Evolutionary conservation across 2,888 invertebrate species (phyloP).

Genomic region (Blastobasis adustella): DNA sequence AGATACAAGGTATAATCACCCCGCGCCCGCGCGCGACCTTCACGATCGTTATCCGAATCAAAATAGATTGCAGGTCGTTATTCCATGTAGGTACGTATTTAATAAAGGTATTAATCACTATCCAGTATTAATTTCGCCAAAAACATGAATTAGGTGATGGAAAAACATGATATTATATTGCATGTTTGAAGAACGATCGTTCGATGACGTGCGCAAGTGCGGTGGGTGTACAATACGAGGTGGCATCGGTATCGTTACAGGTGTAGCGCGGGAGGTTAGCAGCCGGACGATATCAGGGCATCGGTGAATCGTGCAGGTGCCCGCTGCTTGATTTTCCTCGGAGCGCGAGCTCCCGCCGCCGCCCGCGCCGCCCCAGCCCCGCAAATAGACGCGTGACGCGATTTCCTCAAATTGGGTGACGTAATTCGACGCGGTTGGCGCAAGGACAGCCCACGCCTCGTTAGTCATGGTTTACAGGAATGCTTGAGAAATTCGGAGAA

Average conservation of each 20-base stretch:
- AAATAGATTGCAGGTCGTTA: slow-evolving; percentile 35
- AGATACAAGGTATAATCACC: slow-evolving; percentile 56
- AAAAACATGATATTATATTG: not conserved
- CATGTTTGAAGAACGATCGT: not conserved
- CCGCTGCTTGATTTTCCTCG: slow-evolving; percentile 30
- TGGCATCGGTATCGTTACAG: slow-evolving; percentile 13
- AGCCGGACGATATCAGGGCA: slow-evolving; percentile 15
- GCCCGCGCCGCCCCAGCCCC: slow-evolving; percentile 8
- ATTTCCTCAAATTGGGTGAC: slow-evolving; percentile 26
- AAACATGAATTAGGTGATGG: not conserved
- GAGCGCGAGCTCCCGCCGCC: slow-evolving; percentile 10
- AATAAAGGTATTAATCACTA: not conserved
- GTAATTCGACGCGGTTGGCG: slow-evolving; percentile 14
- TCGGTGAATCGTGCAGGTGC: slow-evolving; percentile 29
- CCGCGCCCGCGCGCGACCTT: slow-evolving; percentile 40
- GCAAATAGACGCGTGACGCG: slow-evolving; percentile 28
- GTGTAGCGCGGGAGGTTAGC: slow-evolving; percentile 30
- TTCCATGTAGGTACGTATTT: not conserved
- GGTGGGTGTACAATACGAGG: slow-evolving; percentile 4
- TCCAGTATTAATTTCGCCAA: not conserved
- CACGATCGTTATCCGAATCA: slow-evolving; percentile 44
- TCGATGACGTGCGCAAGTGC: not conserved
- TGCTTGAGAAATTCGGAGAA: slow-evolving; percentile 6
- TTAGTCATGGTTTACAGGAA: slow-evolving; percentile 9
- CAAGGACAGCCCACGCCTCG: slow-evolving; percentile 1